Conservation (phyloP, 2,888 invertebrate genomes). For the Lithosia quadra region DNA sequence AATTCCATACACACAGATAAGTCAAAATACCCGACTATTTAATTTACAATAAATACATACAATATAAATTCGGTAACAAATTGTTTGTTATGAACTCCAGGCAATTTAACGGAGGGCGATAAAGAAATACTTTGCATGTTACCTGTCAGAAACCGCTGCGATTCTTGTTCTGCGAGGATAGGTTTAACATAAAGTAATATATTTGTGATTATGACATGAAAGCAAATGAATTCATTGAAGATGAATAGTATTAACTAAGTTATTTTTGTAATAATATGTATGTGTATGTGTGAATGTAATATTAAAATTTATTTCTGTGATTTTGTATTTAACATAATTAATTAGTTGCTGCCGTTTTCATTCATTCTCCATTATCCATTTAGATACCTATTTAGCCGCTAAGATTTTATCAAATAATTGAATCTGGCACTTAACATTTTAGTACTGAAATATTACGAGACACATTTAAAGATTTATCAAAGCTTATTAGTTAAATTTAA, state of each 20-base stretch:
- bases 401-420: neutral
- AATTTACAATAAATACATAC: neutral
- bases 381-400: neutral
- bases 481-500: neutral
- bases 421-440: neutral
- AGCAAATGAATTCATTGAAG: neutral
- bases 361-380: neutral
- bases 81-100: slow-evolving; percentile 17
- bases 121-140: slow-evolving; percentile 31
- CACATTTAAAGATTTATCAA: neutral
- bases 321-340: neutral
- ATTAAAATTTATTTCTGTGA: neutral
- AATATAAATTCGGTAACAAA: neutral
- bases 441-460: slow-evolving; percentile 1
- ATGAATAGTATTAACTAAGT: neutral
- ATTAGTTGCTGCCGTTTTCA: neutral
- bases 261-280: no score
- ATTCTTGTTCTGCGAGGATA: neutral
- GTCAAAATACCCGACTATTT: neutral
- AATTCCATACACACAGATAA: slow-evolving; percentile 37
- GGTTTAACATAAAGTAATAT: neutral
- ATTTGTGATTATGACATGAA: neutral
- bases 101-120: slow-evolving; percentile 25
- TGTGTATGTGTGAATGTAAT: no score
- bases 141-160: slow-evolving; percentile 8